Evolutionary conservation across 2,113 vertebrate species (phyloP).

Genomic region (Trichomycterus rosablanca): DNA sequence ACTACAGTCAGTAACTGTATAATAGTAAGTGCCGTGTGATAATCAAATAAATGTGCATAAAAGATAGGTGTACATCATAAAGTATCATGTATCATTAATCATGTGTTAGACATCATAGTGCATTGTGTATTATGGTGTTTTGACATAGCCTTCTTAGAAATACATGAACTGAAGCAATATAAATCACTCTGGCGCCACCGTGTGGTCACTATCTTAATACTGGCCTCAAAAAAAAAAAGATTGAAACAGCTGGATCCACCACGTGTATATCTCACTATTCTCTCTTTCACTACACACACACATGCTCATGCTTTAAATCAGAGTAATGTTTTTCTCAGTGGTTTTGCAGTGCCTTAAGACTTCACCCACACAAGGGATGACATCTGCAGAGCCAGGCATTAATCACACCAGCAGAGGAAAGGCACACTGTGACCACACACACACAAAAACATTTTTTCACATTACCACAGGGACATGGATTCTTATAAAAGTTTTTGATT

Average conservation of each 20-base stretch:
- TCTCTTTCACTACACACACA: conserved; percentile 10
- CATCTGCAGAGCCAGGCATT: conserved; percentile 38
- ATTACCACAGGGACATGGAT: background rate
- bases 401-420: conserved; percentile 29
- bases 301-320: conserved; percentile 18
- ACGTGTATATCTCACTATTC: conserved; percentile 1
- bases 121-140: no score
- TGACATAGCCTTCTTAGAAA: no score
- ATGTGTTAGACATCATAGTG: no score
- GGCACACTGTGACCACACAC: conserved; percentile 1
- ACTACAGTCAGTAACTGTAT: no score
- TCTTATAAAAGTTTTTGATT: no score
- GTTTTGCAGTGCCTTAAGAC: conserved; percentile 32
- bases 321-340: conserved; percentile 32
- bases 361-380: conserved; percentile 31
- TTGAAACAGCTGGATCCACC: conserved; percentile 52
- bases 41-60: no score
- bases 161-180: no score
- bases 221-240: fast-evolving
- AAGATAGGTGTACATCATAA: no score
- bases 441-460: background rate
- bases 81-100: no score
- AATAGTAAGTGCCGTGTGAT: no score
- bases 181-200: conserved; percentile 35
- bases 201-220: conserved; percentile 25